Conservation (phyloP, 2,888 invertebrate species). For the Eilema sororculum region DNA sequence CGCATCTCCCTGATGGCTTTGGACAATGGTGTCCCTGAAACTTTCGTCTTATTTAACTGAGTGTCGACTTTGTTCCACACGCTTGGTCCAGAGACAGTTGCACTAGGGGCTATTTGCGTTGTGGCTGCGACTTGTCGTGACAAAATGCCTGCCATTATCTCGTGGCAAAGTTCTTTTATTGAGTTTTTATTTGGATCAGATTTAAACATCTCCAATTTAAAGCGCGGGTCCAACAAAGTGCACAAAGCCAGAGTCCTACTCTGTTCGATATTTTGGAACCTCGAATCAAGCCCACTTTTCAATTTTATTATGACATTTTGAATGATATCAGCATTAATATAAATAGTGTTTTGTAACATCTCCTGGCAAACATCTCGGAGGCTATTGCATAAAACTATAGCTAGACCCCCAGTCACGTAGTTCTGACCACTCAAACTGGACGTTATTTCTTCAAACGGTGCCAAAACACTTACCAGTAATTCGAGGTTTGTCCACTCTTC, state of each 20-base stretch:
- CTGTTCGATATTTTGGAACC: conserved; percentile 20
- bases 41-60: too few relatives aligned
- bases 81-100: too few relatives aligned
- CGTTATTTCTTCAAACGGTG: conserved; percentile 24
- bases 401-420: conserved; percentile 41
- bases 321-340: background rate
- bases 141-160: background rate
- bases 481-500: conserved; percentile 41
- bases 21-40: conserved; percentile 16
- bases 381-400: conserved; percentile 37
- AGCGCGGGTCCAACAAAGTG: conserved; percentile 28
- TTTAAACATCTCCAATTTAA: conserved; percentile 16
- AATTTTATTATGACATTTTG: conserved; percentile 6
- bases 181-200: conserved; percentile 7
- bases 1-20: conserved; percentile 35
- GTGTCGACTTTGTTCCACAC: too few relatives aligned
- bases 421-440: conserved; percentile 40
- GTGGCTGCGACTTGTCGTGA: conserved; percentile 1
- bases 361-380: conserved; percentile 15
- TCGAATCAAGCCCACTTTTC: conserved; percentile 19
- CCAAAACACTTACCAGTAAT: conserved; percentile 32
- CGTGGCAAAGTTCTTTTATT: conserved; percentile 13
- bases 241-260: conserved; percentile 23
- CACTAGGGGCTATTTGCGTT: background rate
- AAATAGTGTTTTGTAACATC: background rate